These are phyloP conservation scores for Carcharodon carcharias DNA, from an alignment of 2,797 vertebrate species.

Conservation along the genomic window DNA sequence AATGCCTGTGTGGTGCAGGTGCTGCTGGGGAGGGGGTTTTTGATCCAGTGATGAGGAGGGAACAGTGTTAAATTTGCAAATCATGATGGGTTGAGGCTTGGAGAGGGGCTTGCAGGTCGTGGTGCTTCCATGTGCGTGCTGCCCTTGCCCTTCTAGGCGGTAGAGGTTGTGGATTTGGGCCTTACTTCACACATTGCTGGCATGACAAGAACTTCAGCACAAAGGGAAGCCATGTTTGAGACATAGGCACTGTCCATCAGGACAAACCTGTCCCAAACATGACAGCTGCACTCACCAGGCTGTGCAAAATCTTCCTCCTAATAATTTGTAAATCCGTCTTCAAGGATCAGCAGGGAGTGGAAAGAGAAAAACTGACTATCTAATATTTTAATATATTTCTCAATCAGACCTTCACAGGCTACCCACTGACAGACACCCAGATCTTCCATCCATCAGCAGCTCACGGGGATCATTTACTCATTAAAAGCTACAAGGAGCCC, in stretches of 20 bases:
- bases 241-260: neutral
- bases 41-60: neutral
- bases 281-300: slow-evolving; percentile 46
- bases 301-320: slow-evolving; percentile 44
- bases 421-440: neutral
- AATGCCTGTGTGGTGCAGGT: neutral
- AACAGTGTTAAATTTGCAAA: neutral
- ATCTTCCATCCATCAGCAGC: neutral
- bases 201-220: neutral
- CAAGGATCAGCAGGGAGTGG: slow-evolving; percentile 40
- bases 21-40: neutral
- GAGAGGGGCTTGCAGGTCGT: neutral
- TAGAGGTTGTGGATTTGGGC: neutral
- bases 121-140: neutral
- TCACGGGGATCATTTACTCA: neutral
- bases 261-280: neutral
- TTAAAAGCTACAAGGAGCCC: neutral
- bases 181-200: neutral
- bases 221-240: neutral
- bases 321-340: slow-evolving; percentile 47
- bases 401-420: neutral
- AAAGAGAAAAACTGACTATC: slow-evolving; percentile 44
- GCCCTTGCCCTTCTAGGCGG: neutral
- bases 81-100: neutral
- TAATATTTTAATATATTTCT: neutral